Conservation (phyloP, 2,888 invertebrate species). For the Synergus gifuensis region DNA sequence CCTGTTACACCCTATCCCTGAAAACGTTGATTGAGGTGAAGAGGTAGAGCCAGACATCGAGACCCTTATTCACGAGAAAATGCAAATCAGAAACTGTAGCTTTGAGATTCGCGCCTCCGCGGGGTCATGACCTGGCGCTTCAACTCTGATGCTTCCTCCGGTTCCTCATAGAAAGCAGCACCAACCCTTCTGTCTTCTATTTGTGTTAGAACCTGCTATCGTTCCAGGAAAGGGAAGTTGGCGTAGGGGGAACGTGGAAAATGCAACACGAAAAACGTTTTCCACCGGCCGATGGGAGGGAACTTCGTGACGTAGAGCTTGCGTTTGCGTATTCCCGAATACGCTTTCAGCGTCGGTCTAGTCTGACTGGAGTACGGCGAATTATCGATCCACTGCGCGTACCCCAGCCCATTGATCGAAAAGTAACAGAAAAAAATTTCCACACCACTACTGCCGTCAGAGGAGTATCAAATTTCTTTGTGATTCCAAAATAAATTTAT, state of each 20-base stretch:
- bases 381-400: conserved; percentile 37
- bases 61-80: background rate
- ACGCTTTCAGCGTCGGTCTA: conserved; percentile 37
- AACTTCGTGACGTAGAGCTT: conserved; percentile 27
- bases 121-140: conserved; percentile 1
- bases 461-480: conserved; percentile 1
- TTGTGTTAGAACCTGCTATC: conserved; percentile 11
- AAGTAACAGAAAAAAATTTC: conserved; percentile 14
- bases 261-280: conserved; percentile 26
- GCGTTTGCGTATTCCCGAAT: conserved; percentile 37
- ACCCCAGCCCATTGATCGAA: conserved; percentile 36
- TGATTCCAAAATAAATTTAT: background rate
- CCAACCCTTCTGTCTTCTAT: conserved; percentile 20
- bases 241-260: background rate
- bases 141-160: background rate
- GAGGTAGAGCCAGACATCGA: background rate
- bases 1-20: background rate
- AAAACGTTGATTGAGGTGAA: background rate
- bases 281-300: background rate
- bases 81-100: background rate
- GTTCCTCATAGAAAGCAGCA: conserved; percentile 45
- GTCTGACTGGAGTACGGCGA: conserved; percentile 33
- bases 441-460: background rate
- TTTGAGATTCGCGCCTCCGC: background rate
- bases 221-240: background rate